Percentiles rank a stretch among this genome's conserved stretches.
phyloP scores from a whole-genome alignment of 2,888 invertebrate genomes.

The Cheilosia variabilis region DNA sequence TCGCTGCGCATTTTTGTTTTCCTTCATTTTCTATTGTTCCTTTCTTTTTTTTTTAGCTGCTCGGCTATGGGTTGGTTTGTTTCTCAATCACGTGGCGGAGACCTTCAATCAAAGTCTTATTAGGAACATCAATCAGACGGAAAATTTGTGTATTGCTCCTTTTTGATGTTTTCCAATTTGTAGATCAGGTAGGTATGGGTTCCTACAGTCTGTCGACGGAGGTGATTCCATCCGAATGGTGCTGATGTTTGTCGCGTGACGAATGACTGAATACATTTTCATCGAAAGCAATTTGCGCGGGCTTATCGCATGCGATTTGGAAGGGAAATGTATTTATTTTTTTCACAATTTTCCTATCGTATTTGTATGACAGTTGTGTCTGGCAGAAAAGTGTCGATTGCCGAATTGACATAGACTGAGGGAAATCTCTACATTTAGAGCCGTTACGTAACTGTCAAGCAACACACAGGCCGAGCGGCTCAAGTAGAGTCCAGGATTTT shows the following conservation, averaged over 20 bases:
- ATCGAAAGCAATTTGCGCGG: slow-evolving; percentile 19
- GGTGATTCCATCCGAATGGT: slow-evolving; percentile 18
- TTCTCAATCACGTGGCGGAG: slow-evolving; percentile 21
- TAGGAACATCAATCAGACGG: slow-evolving; percentile 40
- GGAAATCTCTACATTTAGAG: too few relatives aligned
- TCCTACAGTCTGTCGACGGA: slow-evolving; percentile 37
- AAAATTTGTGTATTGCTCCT: slow-evolving; percentile 22
- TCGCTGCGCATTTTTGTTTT: slow-evolving; percentile 38
- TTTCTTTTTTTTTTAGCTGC: neutral
- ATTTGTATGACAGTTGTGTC: too few relatives aligned
- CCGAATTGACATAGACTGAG: too few relatives aligned
- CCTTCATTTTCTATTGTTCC: slow-evolving; percentile 10
- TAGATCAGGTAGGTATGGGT: slow-evolving; percentile 40
- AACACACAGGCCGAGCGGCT: too few relatives aligned
- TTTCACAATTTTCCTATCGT: too few relatives aligned
- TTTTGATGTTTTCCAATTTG: slow-evolving; percentile 48
- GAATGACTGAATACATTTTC: slow-evolving; percentile 39
- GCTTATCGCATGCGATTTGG: slow-evolving; percentile 8
- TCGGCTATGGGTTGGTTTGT: neutral
- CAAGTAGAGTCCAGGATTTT: too few relatives aligned
- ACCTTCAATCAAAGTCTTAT: slow-evolving; percentile 60
- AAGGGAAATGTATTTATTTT: neutral
- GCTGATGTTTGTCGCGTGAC: slow-evolving; percentile 64
- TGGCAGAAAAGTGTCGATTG: too few relatives aligned
- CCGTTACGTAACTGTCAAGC: too few relatives aligned